Conservation (phyloP, 1,140 invertebrate species). For the Drosophila baimaii region DNA sequence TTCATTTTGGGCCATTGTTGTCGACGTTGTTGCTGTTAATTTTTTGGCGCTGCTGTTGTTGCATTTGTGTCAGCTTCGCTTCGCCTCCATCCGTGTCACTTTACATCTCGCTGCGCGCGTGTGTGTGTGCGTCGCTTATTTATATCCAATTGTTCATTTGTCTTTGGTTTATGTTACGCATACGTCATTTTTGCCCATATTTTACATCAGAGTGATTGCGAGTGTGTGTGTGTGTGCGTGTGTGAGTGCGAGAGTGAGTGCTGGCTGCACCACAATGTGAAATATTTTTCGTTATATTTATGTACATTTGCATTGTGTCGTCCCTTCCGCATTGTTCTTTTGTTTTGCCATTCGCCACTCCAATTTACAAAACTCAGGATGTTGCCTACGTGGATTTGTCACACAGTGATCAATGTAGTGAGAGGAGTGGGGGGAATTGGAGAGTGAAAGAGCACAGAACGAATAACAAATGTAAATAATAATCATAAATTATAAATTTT, state of each 20-base stretch:
- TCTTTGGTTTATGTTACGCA: constrained; percentile 82
- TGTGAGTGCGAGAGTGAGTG: constrained; percentile 29
- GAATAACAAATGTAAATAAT: constrained; percentile 18
- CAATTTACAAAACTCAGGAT: constrained; percentile 53
- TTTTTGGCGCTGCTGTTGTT: constrained; percentile 70
- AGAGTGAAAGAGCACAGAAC: constrained; percentile 1
- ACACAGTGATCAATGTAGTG: constrained; percentile 42
- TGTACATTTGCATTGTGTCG: constrained; percentile 61
- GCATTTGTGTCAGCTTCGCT: constrained; percentile 65
- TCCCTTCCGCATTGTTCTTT: constrained; percentile 30
- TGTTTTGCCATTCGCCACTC: constrained; percentile 34
- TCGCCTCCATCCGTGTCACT: constrained; percentile 53
- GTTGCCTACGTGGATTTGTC: constrained; percentile 45
- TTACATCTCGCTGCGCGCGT: constrained; percentile 27
- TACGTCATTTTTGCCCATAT: constrained; percentile 80
- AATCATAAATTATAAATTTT: constrained; percentile 40
- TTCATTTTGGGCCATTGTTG: constrained; percentile 58
- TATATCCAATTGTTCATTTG: constrained; percentile 83
- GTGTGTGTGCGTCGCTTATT: constrained; percentile 66
- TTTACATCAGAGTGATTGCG: constrained; percentile 52
- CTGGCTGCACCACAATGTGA: constrained; percentile 65
- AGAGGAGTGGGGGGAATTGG: constrained; percentile 9
- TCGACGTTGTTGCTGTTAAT: constrained; percentile 72
- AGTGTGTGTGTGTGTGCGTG: constrained; percentile 4
- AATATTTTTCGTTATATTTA: constrained; percentile 78